Conservation (phyloP, 2,888 invertebrate genomes). For the Coelinius sp. region DNA sequence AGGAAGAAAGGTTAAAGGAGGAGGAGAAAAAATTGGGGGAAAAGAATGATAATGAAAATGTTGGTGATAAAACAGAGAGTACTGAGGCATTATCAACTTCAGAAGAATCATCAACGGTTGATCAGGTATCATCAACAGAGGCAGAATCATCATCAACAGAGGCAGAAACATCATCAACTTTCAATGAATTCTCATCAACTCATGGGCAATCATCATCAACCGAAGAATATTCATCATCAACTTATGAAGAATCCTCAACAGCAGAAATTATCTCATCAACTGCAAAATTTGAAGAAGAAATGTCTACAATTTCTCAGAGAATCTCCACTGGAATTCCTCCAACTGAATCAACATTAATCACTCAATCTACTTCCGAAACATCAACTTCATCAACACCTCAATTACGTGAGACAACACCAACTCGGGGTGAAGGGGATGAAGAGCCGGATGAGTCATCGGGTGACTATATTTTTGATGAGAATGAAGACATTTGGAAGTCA, state of each 20-base stretch:
- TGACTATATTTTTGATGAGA: slow-evolving; percentile 43
- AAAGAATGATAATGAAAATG: too few species aligned
- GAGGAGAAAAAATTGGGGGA: slow-evolving; percentile 24
- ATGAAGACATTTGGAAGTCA: slow-evolving; percentile 49
- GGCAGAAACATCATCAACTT: not conserved
- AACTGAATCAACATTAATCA: not conserved
- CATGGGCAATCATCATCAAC: not conserved
- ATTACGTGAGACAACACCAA: not conserved
- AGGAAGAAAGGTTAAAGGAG: slow-evolving; percentile 28
- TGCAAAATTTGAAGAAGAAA: not conserved
- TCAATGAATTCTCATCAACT: slow-evolving; percentile 16
- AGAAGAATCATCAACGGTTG: too few species aligned
- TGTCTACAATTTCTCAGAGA: not conserved
- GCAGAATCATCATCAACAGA: not conserved
- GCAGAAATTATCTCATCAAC: slow-evolving; percentile 1
- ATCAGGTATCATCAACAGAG: too few species aligned
- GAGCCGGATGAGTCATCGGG: slow-evolving; percentile 22
- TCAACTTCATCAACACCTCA: not conserved
- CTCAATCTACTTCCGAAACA: not conserved
- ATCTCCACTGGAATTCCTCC: not conserved
- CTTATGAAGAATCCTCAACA: not conserved
- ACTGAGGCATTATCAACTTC: too few species aligned
- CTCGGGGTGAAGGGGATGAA: not conserved
- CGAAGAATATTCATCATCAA: slow-evolving; percentile 33
- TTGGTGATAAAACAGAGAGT: too few species aligned